Evolutionary conservation across 2,113 vertebrate species (phyloP), one percentile per base, ranked within the genome.

Genomic region (Bombycilla garrulus): DNA sequence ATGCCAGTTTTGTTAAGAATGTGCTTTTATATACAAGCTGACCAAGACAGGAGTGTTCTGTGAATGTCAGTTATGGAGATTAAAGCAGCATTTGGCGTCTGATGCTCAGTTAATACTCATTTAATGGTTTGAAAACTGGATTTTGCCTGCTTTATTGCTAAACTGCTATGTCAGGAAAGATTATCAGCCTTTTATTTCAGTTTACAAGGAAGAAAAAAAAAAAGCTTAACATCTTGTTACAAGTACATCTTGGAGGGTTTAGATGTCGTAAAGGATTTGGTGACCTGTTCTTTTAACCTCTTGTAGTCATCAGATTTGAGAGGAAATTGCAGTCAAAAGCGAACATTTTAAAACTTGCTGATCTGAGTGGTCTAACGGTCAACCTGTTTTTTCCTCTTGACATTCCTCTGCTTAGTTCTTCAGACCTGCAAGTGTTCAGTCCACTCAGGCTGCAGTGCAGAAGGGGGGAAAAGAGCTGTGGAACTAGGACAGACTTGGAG

Each of bases 401-500:
- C 74, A 54, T 73, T 85, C 33, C 36, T 29, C 20, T 48, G 20
- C 81, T 88, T 65, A 64, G 60, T 60, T 88, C 67, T 85, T 78
- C 81, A 84, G 81, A 92, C 64, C 61, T 78, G 83, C 81, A 93
- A 93, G 86, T 96, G 79, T 81, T 93, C 86, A 45, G 78, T 90
- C 85, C 86, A 83, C 70, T 88, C 69, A 92, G 92, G 73, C 77
- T 74, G 76, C 67, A 70, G 91, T 77, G 83, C 56, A 82, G 74
- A 70, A 73, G 79, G 44, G 72, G 82, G 72, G 40, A 36, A 90
- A 93, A 83, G 84, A 94, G 83, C 86, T 93, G 80, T 8, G 16
- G 89, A 98, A 97, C 91, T 97, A 97, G 98, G 98, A 91, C 98
- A 98, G 38, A 83, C 85, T 94, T 91, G 91, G 96, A 95, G 98